Evolutionary conservation across 1,140 invertebrate genomes (phyloP).

Genomic region (Tribolium castaneum): DNA sequence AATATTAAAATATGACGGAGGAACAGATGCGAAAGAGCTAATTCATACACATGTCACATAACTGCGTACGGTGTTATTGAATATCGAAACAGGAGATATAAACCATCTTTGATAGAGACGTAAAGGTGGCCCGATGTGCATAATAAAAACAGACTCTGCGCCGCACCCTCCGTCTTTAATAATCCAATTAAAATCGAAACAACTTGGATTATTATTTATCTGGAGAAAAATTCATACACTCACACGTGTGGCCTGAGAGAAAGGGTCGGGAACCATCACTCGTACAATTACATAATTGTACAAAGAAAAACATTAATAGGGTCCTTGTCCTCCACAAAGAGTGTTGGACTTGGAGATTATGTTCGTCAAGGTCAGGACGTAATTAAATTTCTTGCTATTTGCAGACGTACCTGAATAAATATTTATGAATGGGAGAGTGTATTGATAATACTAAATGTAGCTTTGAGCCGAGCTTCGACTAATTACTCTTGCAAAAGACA

Average conservation of each 20-base stretch:
- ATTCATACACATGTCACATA: conserved; percentile 32
- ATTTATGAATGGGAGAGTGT: conserved; percentile 45
- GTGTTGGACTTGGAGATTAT: conserved; percentile 44
- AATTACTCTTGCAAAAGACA: conserved; percentile 27
- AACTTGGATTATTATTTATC: no score
- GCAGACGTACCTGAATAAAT: conserved; percentile 44
- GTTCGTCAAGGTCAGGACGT: conserved; percentile 38
- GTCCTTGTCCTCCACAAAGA: conserved; percentile 44
- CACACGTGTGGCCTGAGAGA: background rate
- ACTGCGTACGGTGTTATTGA: conserved; percentile 33
- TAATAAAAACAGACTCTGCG: conserved; percentile 4
- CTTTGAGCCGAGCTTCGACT: conserved; percentile 6
- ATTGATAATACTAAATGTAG: conserved; percentile 39
- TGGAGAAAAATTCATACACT: no score
- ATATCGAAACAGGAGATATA: conserved; percentile 35
- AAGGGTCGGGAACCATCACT: background rate
- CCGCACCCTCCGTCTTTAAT: background rate
- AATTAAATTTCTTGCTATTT: conserved; percentile 47
- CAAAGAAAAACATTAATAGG: conserved; percentile 39
- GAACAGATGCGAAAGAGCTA: conserved; percentile 29
- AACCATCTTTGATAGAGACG: conserved; percentile 35
- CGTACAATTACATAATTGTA: conserved; percentile 38
- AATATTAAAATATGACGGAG: conserved; percentile 22
- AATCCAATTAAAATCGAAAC: no score
- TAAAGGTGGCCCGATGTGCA: conserved; percentile 32